Percentiles rank a stretch among this genome's conserved stretches.
Evolutionary conservation across 2,797 vertebrate species (phyloP).

Genomic region (Propithecus perrieri): DNA sequence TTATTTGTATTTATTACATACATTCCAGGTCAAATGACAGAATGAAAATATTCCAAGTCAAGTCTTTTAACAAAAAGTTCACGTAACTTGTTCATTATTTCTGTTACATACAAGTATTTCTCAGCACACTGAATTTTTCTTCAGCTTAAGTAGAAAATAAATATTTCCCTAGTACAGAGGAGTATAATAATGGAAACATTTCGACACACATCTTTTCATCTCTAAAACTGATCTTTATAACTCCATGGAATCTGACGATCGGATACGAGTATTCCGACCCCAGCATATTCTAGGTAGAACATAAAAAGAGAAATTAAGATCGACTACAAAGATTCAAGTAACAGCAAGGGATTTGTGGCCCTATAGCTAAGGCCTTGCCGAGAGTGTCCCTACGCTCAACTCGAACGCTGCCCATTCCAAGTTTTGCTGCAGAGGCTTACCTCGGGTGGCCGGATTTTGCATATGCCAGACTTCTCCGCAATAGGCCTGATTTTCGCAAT

Average conservation of each 20-base stretch:
- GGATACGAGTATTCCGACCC: accelerated
- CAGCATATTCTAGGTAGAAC: neutral
- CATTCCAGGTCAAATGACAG: accelerated
- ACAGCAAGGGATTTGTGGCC: neutral
- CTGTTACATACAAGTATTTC: too few relatives aligned
- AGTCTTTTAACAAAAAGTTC: neutral
- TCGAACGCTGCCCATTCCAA: neutral
- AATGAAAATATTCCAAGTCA: neutral
- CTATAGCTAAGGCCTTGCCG: neutral
- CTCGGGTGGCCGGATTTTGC: conserved; percentile 95
- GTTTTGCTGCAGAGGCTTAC: conserved; percentile 82
- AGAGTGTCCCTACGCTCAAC: neutral
- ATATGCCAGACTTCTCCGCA: conserved; percentile 96
- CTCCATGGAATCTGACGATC: accelerated
- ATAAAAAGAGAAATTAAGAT: neutral
- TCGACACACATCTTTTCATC: neutral
- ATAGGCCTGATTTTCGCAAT: conserved; percentile 97
- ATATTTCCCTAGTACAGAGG: accelerated
- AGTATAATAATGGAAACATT: neutral
- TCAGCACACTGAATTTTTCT: neutral
- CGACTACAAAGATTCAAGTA: neutral
- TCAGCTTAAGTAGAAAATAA: neutral
- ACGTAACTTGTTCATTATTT: neutral
- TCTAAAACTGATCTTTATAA: neutral
- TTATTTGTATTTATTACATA: neutral